Conservation (phyloP, 2,888 invertebrate genomes). For the Stramonita haemastoma region DNA sequence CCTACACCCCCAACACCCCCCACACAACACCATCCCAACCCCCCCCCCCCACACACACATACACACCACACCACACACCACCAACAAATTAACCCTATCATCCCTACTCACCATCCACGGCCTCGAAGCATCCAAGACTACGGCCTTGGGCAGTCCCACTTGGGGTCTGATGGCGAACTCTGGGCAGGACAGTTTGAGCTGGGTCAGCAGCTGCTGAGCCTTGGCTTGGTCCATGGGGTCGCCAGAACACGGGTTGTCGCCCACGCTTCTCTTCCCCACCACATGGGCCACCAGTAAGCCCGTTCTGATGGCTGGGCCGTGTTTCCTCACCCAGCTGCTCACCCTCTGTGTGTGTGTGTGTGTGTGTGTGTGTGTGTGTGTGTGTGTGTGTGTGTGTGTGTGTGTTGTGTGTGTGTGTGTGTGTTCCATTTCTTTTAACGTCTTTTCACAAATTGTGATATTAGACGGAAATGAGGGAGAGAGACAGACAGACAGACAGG, state of each 20-base stretch:
- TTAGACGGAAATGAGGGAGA: too few species aligned
- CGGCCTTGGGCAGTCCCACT: neutral
- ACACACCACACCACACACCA: too few species aligned
- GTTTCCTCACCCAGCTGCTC: neutral
- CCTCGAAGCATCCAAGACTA: neutral
- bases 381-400: too few species aligned
- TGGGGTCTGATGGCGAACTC: neutral
- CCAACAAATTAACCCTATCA: too few species aligned
- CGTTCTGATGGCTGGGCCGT: neutral
- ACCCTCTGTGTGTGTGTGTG: neutral
- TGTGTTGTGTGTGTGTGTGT: too few species aligned
- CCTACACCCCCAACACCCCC: too few species aligned
- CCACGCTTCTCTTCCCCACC: neutral
- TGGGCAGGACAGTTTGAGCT: neutral
- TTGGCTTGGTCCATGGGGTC: neutral
- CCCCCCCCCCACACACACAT: too few species aligned
- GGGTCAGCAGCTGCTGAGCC: neutral
- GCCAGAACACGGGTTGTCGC: neutral
- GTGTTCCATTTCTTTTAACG: too few species aligned
- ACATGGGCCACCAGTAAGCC: neutral
- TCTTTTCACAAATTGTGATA: too few species aligned
- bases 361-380: too few species aligned
- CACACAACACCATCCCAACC: too few species aligned
- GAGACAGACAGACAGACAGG: too few species aligned
- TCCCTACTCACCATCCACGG: neutral